Base-by-base conservation (phyloP, 2,113 vertebrate species). In the Mesembrinibis cayennensis region DNA sequence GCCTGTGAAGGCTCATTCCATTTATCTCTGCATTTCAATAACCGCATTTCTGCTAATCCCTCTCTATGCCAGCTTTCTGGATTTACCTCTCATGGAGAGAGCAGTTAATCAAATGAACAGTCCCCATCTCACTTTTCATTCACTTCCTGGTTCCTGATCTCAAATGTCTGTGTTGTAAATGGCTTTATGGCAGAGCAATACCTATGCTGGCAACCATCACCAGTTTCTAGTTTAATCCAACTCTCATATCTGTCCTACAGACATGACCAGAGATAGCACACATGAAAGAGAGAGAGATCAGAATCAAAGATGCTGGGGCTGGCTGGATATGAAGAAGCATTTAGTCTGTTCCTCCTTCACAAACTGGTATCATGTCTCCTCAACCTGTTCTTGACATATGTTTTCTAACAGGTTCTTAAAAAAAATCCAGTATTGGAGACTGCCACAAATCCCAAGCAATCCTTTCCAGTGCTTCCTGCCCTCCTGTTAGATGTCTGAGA, bases 341-440 rank as follows among this genome's bases (percentile, higher is more conserved):
- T 95, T 91, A 70, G 69, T 72, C 44, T 65, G 29, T 67, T 94
- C 73, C 71, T 94, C 66, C 85, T 95, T 94, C 87, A 80, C 58
- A 82, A 94, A 85, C 44, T 62, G 58, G 87, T 87, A 96, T 85
- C 84, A 79, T 94, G 17, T 72, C 70, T 77, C 53, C 9, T 4
- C 84, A 96, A 86, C 71, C 74, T 95, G 78, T 80, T 96, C 78
- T 61, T 94, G 87, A 90, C 73, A 69, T 81, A 78, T 69, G 73
- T 90, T 94, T 94, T 90, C 66, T 85, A 93, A 80, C 44, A 82
- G 53, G 30, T 91, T 90, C 82, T 82, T 78, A 2, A 69, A 92
- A 87, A 88, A 84, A 86, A 8, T 18, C 38, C 70, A 70, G 70
- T 72, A 85, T 29, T 50, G 40, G 53, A 91, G 44, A 80, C 70